Conservation (phyloP, 2,888 invertebrate genomes). For the Acanthosepion esculentum region DNA sequence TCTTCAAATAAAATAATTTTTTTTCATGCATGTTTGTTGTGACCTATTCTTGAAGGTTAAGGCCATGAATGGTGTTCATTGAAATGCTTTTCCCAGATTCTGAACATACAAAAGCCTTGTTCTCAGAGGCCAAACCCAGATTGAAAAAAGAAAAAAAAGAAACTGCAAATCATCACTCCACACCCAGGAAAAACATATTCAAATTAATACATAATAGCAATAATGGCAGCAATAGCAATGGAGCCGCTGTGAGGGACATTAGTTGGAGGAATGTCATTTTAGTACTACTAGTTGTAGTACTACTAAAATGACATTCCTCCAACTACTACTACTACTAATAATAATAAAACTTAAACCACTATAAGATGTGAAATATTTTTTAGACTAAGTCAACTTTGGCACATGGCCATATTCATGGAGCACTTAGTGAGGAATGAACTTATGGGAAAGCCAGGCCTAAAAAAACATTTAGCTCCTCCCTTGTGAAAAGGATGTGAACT, state of each 20-base stretch:
- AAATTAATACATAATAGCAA: not conserved
- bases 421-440: too few species aligned
- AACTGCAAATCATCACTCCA: not conserved
- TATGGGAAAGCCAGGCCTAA: too few species aligned
- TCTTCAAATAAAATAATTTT: not conserved
- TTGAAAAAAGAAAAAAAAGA: not conserved
- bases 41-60: not conserved
- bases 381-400: too few species aligned
- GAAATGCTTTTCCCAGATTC: not conserved
- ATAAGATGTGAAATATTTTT: too few species aligned
- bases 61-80: not conserved
- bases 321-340: too few species aligned
- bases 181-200: not conserved
- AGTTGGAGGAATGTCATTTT: not conserved
- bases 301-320: too few species aligned
- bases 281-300: not conserved
- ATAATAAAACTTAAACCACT: too few species aligned
- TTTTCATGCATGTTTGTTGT: not conserved
- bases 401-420: too few species aligned
- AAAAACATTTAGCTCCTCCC: too few species aligned
- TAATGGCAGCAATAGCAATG: not conserved
- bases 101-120: not conserved
- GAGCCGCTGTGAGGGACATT: not conserved
- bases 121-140: not conserved
- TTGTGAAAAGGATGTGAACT: too few species aligned